A percentile compares a stretch with the other conserved stretches of the same genome.
Evolutionary conservation across 2,113 vertebrate species (phyloP).

Genomic region (Perccottus glenii): DNA sequence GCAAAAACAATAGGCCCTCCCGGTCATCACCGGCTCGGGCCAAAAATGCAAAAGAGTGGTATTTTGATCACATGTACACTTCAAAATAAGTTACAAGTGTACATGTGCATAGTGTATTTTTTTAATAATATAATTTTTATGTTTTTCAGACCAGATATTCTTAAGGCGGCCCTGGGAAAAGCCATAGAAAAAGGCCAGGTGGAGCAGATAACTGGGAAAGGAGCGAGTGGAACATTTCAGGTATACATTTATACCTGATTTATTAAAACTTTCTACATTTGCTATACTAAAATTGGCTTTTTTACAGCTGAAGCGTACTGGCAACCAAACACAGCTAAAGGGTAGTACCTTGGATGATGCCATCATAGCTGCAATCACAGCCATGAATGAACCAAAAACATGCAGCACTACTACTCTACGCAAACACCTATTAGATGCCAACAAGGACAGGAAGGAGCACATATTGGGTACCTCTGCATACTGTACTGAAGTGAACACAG

Average conservation of each 20-base stretch:
- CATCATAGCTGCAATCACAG: slow-evolving; percentile 93
- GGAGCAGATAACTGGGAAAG: slow-evolving; percentile 97
- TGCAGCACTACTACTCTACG: slow-evolving; percentile 94
- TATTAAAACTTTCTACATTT: not conserved
- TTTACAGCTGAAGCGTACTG: slow-evolving; percentile 89
- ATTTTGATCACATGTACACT: too few species aligned
- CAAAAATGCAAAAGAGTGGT: too few species aligned
- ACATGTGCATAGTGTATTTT: too few species aligned
- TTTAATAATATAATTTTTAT: slow-evolving; percentile 1
- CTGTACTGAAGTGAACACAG: too few species aligned
- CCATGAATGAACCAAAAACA: slow-evolving; percentile 99
- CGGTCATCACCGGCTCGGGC: too few species aligned
- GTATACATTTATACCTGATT: slow-evolving; percentile 61
- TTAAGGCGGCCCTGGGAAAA: slow-evolving; percentile 92
- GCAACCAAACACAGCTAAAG: slow-evolving; percentile 89
- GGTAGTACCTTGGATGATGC: slow-evolving; percentile 91
- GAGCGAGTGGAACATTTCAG: slow-evolving; percentile 97
- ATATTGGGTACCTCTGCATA: slow-evolving; percentile 84
- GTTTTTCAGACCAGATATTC: slow-evolving; percentile 87
- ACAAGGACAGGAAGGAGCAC: slow-evolving; percentile 89
- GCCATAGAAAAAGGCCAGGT: slow-evolving; percentile 94
- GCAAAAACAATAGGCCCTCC: too few species aligned
- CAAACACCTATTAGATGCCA: slow-evolving; percentile 89
- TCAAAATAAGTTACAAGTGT: too few species aligned
- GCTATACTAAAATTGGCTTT: not conserved